Base-by-base conservation (phyloP, 2,797 vertebrate species). In the Notamacropus eugenii region DNA sequence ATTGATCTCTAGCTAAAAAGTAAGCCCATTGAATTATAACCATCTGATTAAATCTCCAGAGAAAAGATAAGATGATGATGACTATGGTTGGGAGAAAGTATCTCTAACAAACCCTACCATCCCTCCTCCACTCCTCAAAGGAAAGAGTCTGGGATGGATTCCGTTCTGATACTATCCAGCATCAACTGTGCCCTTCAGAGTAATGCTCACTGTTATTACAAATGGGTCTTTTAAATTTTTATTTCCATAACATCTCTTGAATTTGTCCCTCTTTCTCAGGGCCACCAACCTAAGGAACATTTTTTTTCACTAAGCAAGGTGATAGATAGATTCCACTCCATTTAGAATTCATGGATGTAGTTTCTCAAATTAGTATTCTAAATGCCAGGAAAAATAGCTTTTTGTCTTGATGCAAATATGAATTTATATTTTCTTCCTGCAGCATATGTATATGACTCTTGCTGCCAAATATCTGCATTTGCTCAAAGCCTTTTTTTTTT, bases 231-330 rank as follows among this genome's bases (percentile, higher is more conserved):
- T 46, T 46, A 1, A 50, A 22, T 27, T 50, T 87, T 46, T 87
- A 87, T 3, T 10, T 87, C 24, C 14, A 87, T 50, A 46, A 4
- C 24, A 50, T 46, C 40, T 87, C 24, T 50, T 50, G 10, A 87
- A 50, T 87, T 22, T 87, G 0, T 87, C 40, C 24, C 40, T 40
- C 46, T 87, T 82, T 50, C 74, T 40, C 74, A 46, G 28, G 40
- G 10, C 74, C 3, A 87, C 9, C 22, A 87, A 10, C 24, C 40
- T 27, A 93, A 57, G 94, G 74, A 90, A 22, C 24, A n/a, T 97
- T 96, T 95, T 95, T 56, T 57, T 27, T 27, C 67, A 93, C 24
- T 2, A 50, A 55, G 28, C 29, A 93, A 93, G 56, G 40, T 54
- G 27, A 92, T 13, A 92, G 94, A 34, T 57, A 34, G 40, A 22